phyloP scores from a whole-genome alignment of 2,888 invertebrate species.

The Steromphala cineraria region DNA sequence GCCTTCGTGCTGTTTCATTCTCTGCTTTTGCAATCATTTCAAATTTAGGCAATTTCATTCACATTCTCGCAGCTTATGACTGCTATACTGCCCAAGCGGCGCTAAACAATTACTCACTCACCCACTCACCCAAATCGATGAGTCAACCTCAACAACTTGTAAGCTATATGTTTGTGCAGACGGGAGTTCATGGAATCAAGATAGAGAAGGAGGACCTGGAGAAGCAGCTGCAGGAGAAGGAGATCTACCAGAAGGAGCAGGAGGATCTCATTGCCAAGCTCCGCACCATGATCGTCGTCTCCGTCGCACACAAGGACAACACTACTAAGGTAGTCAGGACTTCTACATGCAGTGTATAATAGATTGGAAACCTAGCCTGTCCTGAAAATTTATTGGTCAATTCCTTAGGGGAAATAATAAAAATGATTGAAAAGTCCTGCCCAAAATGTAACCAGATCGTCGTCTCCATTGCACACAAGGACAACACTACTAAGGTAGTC shows the following conservation, averaged over 20 bases:
- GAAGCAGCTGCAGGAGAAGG: conserved; percentile 65
- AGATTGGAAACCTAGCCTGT: no score
- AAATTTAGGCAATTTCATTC: not conserved
- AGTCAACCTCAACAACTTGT: not conserved
- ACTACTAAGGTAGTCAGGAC: not conserved
- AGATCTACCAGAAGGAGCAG: conserved; percentile 47
- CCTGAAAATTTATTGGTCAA: no score
- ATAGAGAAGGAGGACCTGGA: conserved; percentile 60
- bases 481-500: not conserved
- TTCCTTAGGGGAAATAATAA: no score
- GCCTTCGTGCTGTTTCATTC: no score
- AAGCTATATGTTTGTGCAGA: conserved; percentile 27
- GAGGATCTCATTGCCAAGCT: conserved; percentile 54
- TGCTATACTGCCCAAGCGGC: no score
- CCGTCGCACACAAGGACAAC: conserved; percentile 31
- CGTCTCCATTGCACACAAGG: conserved; percentile 39
- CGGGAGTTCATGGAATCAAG: conserved; percentile 30
- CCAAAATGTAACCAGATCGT: no score
- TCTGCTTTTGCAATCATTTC: no score
- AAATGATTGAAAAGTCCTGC: no score
- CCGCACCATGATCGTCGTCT: conserved; percentile 55
- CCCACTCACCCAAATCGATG: not conserved
- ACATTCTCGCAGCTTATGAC: no score
- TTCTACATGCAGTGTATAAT: not conserved
- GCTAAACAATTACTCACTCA: no score